A percentile compares a stretch with the other conserved stretches of the same genome.
phyloP scores from a whole-genome alignment of 1,140 invertebrate genomes.

The Capitella teleta region DNA sequence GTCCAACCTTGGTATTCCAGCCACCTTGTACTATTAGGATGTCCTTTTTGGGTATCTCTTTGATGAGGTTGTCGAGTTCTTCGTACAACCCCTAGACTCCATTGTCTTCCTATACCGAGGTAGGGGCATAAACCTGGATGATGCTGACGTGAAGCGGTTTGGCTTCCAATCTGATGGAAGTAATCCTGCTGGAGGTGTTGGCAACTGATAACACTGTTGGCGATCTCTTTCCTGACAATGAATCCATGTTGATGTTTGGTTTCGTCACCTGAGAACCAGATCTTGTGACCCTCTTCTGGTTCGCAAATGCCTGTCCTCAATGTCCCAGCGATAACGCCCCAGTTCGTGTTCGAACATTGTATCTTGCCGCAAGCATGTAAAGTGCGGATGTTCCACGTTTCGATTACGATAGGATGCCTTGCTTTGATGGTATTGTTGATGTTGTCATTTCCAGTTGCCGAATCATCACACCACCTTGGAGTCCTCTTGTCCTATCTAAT shows the following conservation, averaged over 20 bases:
- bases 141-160: slow-evolving; percentile 8
- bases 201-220: neutral
- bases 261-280: neutral
- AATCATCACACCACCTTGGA: too few species aligned
- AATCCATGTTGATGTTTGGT: neutral
- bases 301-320: slow-evolving; percentile 3
- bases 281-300: slow-evolving; percentile 2
- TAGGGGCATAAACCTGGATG: slow-evolving; percentile 10
- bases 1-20: too few species aligned
- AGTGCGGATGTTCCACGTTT: slow-evolving; percentile 11
- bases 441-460: too few species aligned
- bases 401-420: too few species aligned
- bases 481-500: too few species aligned
- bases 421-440: too few species aligned
- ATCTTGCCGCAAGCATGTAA: slow-evolving; percentile 5
- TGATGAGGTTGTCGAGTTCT: slow-evolving; percentile 3
- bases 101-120: slow-evolving; percentile 4
- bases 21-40: too few species aligned
- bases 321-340: slow-evolving; percentile 5
- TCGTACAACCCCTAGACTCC: slow-evolving; percentile 1
- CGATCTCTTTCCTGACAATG: neutral
- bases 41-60: slow-evolving; percentile 9
- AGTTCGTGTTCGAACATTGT: slow-evolving; percentile 6
- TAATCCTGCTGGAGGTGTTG: neutral
- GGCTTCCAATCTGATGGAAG: slow-evolving; percentile 1